A percentile compares a stretch with the other conserved stretches of the same genome.
Evolutionary conservation across 2,888 invertebrate species (phyloP).

Genomic region (Callinectes sapidus): DNA sequence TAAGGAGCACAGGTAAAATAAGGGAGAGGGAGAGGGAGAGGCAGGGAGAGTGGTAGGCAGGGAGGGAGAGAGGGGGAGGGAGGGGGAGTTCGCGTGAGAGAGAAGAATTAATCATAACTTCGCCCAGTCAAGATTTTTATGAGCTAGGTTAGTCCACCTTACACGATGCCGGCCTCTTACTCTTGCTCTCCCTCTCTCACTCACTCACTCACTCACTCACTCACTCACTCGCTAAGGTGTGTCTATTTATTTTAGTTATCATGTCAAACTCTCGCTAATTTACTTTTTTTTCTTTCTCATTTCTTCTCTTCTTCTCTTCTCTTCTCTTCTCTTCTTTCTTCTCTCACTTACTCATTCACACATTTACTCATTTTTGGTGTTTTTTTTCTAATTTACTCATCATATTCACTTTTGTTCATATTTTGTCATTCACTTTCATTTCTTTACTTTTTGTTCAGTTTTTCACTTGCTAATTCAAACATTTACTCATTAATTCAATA

Average conservation of each 20-base stretch:
- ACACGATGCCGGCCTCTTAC: not conserved
- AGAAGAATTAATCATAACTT: not conserved
- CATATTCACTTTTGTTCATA: not conserved
- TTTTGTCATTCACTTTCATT: not conserved
- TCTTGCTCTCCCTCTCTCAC: not conserved
- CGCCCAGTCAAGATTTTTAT: not conserved
- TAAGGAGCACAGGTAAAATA: conserved; percentile 11
- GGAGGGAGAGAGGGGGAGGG: not conserved
- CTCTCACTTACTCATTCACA: too few species aligned
- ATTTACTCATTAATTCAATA: too few species aligned
- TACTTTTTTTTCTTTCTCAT: not conserved
- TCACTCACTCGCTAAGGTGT: not conserved
- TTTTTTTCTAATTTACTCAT: not conserved
- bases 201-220: not conserved
- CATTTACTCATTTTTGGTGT: too few species aligned
- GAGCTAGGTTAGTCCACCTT: not conserved
- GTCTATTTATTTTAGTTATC: not conserved
- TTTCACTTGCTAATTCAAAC: too few species aligned
- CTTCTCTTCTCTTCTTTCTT: too few species aligned
- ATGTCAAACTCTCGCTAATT: not conserved
- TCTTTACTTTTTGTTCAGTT: too few species aligned
- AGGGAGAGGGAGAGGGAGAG: conserved; percentile 31
- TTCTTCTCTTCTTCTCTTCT: too few species aligned
- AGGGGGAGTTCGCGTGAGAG: not conserved
- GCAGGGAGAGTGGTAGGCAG: not conserved